Percentiles rank a stretch among this genome's conserved stretches.
These are phyloP conservation scores for Virgularia gustaviana DNA, from an alignment of 92 coral and sea anemone species.

Conservation along the genomic window DNA sequence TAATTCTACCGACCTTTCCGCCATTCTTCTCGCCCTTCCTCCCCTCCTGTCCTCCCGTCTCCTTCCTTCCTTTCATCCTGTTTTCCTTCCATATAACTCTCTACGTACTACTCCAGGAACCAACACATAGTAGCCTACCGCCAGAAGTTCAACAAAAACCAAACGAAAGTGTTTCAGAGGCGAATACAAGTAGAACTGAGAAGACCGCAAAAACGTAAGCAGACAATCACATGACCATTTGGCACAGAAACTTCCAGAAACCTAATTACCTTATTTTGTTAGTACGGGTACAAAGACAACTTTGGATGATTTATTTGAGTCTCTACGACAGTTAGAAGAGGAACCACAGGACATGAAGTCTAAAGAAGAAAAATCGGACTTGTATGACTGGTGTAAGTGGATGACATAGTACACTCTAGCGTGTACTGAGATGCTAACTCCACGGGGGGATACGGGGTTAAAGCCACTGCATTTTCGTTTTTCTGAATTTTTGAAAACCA, in stretches of 20 bases:
- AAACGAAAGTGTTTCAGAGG: constrained; percentile 34
- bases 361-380: constrained; percentile 29
- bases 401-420: too few species aligned
- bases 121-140: constrained; percentile 38
- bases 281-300: constrained; percentile 80
- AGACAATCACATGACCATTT: neutral
- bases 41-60: too few species aligned
- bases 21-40: too few species aligned
- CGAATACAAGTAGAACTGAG: constrained; percentile 63
- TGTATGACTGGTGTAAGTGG: constrained; percentile 68
- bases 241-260: neutral
- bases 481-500: too few species aligned
- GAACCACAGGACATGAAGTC: constrained; percentile 65
- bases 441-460: too few species aligned
- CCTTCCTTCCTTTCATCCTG: neutral
- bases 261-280: constrained; percentile 23
- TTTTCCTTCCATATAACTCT: neutral
- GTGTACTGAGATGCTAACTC: too few species aligned
- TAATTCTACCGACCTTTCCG: too few species aligned
- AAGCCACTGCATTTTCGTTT: too few species aligned
- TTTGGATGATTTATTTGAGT: constrained; percentile 87
- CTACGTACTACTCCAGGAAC: constrained; percentile 15
- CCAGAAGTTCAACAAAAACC: constrained; percentile 22
- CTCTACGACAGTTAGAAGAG: constrained; percentile 88
- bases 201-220: constrained; percentile 61